A percentile compares a stretch with the other conserved stretches of the same genome.
These are phyloP conservation scores for Rhinolophus ferrumequinum DNA, from an alignment of 2,113 vertebrate genomes.

Conservation along the genomic window DNA sequence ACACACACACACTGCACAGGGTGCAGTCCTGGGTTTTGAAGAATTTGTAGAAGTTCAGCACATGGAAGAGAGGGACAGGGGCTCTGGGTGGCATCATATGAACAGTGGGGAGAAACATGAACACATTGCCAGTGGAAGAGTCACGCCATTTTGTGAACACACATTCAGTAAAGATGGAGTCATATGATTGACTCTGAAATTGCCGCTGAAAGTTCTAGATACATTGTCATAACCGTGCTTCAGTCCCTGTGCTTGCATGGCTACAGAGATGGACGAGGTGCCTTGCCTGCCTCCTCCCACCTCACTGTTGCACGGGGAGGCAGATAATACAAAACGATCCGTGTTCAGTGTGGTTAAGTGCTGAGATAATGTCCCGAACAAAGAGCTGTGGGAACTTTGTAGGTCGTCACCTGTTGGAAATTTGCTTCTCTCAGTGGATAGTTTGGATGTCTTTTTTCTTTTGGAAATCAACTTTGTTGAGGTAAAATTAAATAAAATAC, in stretches of 20 bases:
- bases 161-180: not conserved
- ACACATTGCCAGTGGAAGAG: not conserved
- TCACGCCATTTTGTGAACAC: not conserved
- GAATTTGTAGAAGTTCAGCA: not conserved
- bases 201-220: not conserved
- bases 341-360: not conserved
- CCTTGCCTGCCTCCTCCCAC: not conserved
- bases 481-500: not conserved
- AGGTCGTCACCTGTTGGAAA: not conserved
- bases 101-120: not conserved
- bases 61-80: not conserved
- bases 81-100: not conserved
- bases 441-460: not conserved
- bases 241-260: not conserved
- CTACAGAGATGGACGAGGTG: not conserved
- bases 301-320: not conserved
- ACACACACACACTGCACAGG: too few species aligned
- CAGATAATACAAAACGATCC: not conserved
- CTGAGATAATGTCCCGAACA: not conserved
- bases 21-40: not conserved
- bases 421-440: not conserved
- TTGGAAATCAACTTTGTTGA: not conserved
- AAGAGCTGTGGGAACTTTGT: not conserved
- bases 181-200: not conserved
- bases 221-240: not conserved